Percentiles rank a stretch among this genome's conserved stretches.
Evolutionary conservation across 2,113 vertebrate species (phyloP).

Genomic region (Odocoileus hemionus): DNA sequence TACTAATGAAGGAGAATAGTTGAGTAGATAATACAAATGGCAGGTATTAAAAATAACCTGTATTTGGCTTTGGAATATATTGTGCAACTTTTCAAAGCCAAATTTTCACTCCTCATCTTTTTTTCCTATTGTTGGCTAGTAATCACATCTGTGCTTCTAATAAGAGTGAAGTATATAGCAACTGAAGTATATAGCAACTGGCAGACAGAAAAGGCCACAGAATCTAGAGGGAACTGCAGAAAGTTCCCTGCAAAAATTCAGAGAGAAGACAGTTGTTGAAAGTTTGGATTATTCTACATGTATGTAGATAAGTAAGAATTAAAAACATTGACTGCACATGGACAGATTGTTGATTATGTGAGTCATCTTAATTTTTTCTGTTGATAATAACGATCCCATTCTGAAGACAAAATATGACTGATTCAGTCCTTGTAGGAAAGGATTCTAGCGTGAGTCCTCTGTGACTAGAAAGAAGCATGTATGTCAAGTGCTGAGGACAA

Average conservation of each 20-base stretch:
- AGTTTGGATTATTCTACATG: not conserved
- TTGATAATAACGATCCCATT: no score
- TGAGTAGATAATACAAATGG: not conserved
- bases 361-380: not conserved
- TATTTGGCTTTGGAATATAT: not conserved
- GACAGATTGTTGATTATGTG: not conserved
- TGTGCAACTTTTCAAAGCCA: not conserved
- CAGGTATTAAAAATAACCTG: not conserved
- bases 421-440: rapidly evolving
- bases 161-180: not conserved
- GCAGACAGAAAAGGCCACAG: not conserved
- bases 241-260: not conserved
- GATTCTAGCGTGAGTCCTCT: not conserved
- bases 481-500: not conserved
- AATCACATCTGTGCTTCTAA: not conserved
- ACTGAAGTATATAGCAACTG: not conserved
- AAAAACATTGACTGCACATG: not conserved
- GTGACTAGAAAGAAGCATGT: rapidly evolving
- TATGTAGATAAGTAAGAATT: not conserved
- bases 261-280: not conserved
- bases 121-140: not conserved
- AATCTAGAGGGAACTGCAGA: not conserved
- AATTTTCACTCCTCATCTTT: not conserved
- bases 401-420: not conserved
- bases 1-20: not conserved